Conservation (phyloP, 2,888 invertebrate genomes). For the Chloromyia formosa region DNA sequence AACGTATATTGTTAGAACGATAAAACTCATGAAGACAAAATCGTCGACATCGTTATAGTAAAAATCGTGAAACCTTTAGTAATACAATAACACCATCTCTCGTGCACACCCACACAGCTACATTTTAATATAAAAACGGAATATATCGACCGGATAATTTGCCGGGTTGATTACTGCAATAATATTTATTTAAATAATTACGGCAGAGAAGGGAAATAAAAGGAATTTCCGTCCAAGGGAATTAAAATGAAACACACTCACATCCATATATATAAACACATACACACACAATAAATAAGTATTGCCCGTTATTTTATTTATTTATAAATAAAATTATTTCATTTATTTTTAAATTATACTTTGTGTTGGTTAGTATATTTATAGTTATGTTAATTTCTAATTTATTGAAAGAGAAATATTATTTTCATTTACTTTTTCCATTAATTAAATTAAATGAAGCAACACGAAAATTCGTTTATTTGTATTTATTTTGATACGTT, state of each 20-base stretch:
- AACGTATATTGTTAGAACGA: not conserved
- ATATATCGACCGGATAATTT: too few relatives aligned
- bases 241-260: constrained; percentile 21
- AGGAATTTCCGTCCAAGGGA: constrained; percentile 49
- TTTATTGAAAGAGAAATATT: too few relatives aligned
- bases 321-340: not conserved
- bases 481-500: too few relatives aligned
- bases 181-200: too few relatives aligned
- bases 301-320: constrained; percentile 4
- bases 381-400: too few relatives aligned
- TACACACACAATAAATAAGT: constrained; percentile 12
- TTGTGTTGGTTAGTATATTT: not conserved
- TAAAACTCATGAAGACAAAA: not conserved
- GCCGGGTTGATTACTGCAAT: too few relatives aligned
- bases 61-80: not conserved
- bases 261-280: not conserved
- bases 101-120: not conserved
- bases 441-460: too few relatives aligned
- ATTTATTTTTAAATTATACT: not conserved
- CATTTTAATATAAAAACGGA: too few relatives aligned
- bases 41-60: not conserved
- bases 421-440: too few relatives aligned
- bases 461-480: too few relatives aligned
- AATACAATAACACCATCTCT: not conserved
- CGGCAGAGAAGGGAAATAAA: constrained; percentile 8